A percentile compares a stretch with the other conserved stretches of the same genome.
These are phyloP conservation scores for Okapia johnstoni DNA, from an alignment of 2,113 vertebrate genomes.

Conservation along the genomic window DNA sequence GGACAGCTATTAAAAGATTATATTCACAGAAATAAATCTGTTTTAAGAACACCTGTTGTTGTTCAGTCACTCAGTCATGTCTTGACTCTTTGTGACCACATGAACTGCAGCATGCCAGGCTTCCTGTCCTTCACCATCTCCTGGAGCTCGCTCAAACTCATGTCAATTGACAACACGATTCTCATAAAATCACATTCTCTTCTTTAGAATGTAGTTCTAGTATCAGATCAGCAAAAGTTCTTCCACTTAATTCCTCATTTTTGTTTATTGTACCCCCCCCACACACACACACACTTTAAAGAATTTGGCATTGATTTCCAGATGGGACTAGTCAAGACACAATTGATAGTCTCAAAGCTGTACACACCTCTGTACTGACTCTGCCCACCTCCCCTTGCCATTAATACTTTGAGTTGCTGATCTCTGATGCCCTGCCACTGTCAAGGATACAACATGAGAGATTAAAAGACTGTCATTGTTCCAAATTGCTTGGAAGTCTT, in stretches of 20 bases:
- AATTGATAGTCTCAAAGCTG: background rate
- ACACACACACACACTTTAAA: fast-evolving
- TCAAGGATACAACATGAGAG: background rate
- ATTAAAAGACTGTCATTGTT: background rate
- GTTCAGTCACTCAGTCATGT: background rate
- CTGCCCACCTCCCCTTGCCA: background rate
- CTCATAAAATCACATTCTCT: background rate
- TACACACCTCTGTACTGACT: too few relatives aligned
- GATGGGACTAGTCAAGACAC: background rate
- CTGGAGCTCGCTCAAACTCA: background rate
- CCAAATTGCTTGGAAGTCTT: background rate
- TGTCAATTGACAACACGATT: background rate
- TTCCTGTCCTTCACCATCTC: background rate
- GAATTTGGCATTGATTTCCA: background rate
- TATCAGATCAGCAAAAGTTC: background rate
- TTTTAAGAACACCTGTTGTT: background rate
- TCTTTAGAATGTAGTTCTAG: background rate
- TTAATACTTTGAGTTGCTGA: background rate
- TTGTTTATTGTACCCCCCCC: background rate
- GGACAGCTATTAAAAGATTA: background rate
- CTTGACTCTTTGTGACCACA: background rate
- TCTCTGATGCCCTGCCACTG: background rate
- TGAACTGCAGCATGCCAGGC: background rate
- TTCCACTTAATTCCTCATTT: background rate
- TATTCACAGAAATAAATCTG: background rate